Base-by-base conservation (phyloP, 2,888 invertebrate species). In the Folsomia manolachei region DNA sequence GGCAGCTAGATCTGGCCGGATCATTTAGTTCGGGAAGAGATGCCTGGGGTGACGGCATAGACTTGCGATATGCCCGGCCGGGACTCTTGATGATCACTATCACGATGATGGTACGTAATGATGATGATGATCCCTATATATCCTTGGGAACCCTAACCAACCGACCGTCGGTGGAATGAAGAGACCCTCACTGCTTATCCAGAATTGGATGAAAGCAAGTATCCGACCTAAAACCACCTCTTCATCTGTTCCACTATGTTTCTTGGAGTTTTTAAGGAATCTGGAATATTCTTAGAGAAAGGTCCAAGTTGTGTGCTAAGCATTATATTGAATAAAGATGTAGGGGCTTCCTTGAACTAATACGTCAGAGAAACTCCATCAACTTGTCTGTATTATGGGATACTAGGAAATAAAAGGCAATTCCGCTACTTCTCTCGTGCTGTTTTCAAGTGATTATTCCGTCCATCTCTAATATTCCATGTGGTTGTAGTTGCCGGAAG, bases 391-490 rank as follows among this genome's bases (percentile, higher is more conserved):
- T n/a, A n/a, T 39, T 39, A 14, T 39, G 39, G 39, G 39, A 4
- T 39, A 39, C 7, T 14, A 39, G 4, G 14, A 39, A 39, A 39
- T 39, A 39, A 39, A 39, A n/a, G 39, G 7, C 14, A 4, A 39
- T 39, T 39, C 39, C 39, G 4, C 24, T 23, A 62, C 63, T 25
- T 69, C 74, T 71, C 71, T 71, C 74, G 70, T 71, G 74, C 74
- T 74, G 74, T 74, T 74, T 71, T 68, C 74, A 74, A 74, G 71
- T 74, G 71, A 71, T 74, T 74, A 71, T 67, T 70, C 24, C 25
- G n/a, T 23, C 56, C 23, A 19, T 62, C 39, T 39, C 39, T 14
- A 39, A 39, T 39, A 39, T 39, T 9, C 39, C 14, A n/a, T 39
- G 4, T 14, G 39, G 39, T 39, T 4, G 62, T 62, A 23, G 62